Evolutionary conservation across 2,113 vertebrate genomes (phyloP), one percentile per base, ranked within the genome.

Genomic region (Emydocephalus ijimae): DNA sequence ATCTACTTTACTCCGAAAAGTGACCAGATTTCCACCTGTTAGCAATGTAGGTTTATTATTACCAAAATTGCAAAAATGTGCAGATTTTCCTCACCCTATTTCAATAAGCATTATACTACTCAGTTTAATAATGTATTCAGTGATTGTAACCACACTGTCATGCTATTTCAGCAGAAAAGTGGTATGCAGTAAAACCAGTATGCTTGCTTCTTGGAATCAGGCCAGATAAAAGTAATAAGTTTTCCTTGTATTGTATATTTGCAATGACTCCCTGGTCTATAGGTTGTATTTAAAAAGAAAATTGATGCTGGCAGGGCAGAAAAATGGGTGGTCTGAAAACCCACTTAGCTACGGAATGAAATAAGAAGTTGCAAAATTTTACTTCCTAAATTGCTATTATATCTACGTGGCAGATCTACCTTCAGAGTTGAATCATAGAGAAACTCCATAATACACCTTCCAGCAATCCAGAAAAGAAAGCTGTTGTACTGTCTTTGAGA

Each of bases 171-270:
- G 34, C 54, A 85, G 81, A 91, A 86, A 91, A 43, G 15, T 57
- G 54, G 34, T 85, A 11, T 55, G n/a, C 50, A 54, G 61, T 52
- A 52, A 74, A 90, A 54, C 89, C 89, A 54, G 48, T 34, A 52
- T 54, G 89, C 48, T 55, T 81, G n/a, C 54, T 90, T 85, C 50
- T 81, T 91, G 64, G 69, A 81, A 45, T 39, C 90, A 85, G n/a
- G 90, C 90, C 90, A 91, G n/a, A 54, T 61, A 89, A 45, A 90
- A 50, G 89, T 48, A 90, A 90, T 90, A 90, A 90, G 56, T 61
- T 89, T 57, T 43, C 23, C 88, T 59, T 89, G 64, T 90, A 69
- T 90, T 26, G 69, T 69, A 45, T 69, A 69, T 90, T 90, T 90
- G 57, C 89, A 90, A 48, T 90, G 89, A 69, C 43, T 56, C 26